Evolutionary conservation across 2,888 invertebrate genomes (phyloP).

Genomic region (Dioctria rufipes): DNA sequence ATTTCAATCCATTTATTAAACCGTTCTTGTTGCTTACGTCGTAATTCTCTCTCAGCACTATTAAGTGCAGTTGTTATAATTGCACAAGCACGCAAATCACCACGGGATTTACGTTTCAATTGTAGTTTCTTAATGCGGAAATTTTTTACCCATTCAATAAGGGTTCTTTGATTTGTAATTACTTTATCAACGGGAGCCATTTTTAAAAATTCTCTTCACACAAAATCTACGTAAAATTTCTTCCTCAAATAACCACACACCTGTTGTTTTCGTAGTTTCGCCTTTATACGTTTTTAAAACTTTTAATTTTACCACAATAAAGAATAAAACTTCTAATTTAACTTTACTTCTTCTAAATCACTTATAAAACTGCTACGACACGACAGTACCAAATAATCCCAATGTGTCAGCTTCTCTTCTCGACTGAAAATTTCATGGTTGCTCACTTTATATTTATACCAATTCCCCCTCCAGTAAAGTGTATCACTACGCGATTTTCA

Average conservation of each 20-base stretch:
- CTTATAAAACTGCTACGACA: neutral
- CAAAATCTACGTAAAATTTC: slow-evolving; percentile 24
- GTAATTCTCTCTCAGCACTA: slow-evolving; percentile 74
- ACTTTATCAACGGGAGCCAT: slow-evolving; percentile 29
- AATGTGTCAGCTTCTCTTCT: neutral
- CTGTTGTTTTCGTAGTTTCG: slow-evolving; percentile 18
- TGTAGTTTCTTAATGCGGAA: slow-evolving; percentile 74
- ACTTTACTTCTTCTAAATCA: neutral
- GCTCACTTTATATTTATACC: slow-evolving; percentile 20
- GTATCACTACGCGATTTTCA: slow-evolving; percentile 35
- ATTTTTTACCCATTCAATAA: slow-evolving; percentile 74
- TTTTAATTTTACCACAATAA: neutral
- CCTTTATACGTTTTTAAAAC: no score
- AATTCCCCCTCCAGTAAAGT: neutral
- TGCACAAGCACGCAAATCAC: slow-evolving; percentile 74
- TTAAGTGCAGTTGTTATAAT: slow-evolving; percentile 73
- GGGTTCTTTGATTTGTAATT: slow-evolving; percentile 61
- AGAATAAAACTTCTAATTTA: neutral
- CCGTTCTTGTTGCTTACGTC: slow-evolving; percentile 74
- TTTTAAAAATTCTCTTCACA: slow-evolving; percentile 16
- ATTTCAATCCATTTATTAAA: slow-evolving; percentile 72
- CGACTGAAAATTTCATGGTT: slow-evolving; percentile 6
- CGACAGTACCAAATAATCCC: neutral
- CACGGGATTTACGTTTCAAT: slow-evolving; percentile 71
- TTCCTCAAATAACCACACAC: slow-evolving; percentile 34